Conservation (phyloP, 2,888 invertebrate species). For the Hirtodrosophila cameraria region DNA sequence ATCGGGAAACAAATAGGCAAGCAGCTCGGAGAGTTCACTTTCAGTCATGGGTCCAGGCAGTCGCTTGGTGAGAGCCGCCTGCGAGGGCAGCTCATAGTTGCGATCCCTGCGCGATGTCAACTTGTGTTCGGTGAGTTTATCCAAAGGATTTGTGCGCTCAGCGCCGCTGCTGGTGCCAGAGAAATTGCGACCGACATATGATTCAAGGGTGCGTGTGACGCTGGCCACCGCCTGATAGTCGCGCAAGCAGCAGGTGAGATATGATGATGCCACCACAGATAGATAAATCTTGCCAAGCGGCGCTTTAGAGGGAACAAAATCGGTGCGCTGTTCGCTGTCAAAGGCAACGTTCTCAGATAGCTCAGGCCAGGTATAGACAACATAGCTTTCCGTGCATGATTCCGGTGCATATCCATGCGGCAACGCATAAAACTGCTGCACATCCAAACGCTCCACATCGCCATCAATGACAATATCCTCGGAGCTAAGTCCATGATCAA, state of each 20-base stretch:
- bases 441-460: conserved; percentile 40
- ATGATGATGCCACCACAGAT: conserved; percentile 89
- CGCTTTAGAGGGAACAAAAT: conserved; percentile 92
- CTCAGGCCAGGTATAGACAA: conserved; percentile 94
- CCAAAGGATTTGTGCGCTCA: conserved; percentile 86
- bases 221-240: conserved; percentile 89
- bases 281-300: conserved; percentile 88
- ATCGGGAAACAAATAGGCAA: conserved; percentile 95
- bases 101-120: conserved; percentile 84
- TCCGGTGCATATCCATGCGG: conserved; percentile 94
- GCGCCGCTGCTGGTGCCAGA: conserved; percentile 85
- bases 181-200: conserved; percentile 81
- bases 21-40: conserved; percentile 89
- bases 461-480: conserved; percentile 61
- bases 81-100: conserved; percentile 71
- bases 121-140: conserved; percentile 91
- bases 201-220: conserved; percentile 64
- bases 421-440: conserved; percentile 85
- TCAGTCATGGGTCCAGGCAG: conserved; percentile 92
- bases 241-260: conserved; percentile 90
- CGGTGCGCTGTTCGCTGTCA: conserved; percentile 94
- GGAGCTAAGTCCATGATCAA: conserved; percentile 56
- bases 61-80: conserved; percentile 85
- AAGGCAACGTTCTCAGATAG: conserved; percentile 93
- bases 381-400: conserved; percentile 90